A percentile compares a stretch with the other conserved stretches of the same genome.
These are phyloP conservation scores for Heliconius aoede DNA, from an alignment of 2,888 invertebrate genomes.

Conservation along the genomic window DNA sequence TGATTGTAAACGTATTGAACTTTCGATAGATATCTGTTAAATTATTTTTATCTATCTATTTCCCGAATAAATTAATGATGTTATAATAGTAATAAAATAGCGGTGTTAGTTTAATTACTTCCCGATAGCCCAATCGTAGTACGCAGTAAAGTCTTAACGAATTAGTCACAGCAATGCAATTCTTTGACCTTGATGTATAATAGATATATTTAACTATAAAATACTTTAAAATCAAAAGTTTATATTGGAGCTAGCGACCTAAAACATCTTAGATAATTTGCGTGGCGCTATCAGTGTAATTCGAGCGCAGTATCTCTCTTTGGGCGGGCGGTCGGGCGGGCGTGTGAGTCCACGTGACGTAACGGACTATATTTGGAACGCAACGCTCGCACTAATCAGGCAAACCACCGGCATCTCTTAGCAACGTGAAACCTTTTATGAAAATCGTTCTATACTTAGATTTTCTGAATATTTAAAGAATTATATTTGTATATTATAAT, in stretches of 20 bases:
- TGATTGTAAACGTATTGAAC: slow-evolving; percentile 70
- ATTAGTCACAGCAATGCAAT: neutral
- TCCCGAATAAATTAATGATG: neutral
- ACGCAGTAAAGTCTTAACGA: neutral
- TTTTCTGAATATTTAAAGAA: slow-evolving; percentile 51
- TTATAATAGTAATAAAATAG: neutral
- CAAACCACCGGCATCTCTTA: slow-evolving; percentile 67
- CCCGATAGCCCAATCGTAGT: neutral
- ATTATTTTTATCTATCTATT: neutral
- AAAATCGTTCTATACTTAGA: slow-evolving; percentile 78
- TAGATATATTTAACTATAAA: neutral
- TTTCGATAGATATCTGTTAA: slow-evolving; percentile 53
- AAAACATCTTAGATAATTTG: slow-evolving; percentile 26
- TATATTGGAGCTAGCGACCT: neutral
- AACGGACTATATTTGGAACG: slow-evolving; percentile 76
- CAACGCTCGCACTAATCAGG: slow-evolving; percentile 72
- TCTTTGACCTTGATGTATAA: slow-evolving; percentile 14
- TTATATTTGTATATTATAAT: too few relatives aligned
- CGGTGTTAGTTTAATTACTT: neutral
- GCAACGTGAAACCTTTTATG: slow-evolving; percentile 79
- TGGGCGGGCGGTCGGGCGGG: slow-evolving; percentile 84
- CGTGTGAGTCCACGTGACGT: slow-evolving; percentile 78
- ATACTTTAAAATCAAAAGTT: neutral
- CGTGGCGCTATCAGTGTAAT: slow-evolving; percentile 70
- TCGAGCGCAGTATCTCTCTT: slow-evolving; percentile 81